These are phyloP conservation scores for Sesamia inferens DNA, from an alignment of 2,888 invertebrate genomes.

Conservation along the genomic window DNA sequence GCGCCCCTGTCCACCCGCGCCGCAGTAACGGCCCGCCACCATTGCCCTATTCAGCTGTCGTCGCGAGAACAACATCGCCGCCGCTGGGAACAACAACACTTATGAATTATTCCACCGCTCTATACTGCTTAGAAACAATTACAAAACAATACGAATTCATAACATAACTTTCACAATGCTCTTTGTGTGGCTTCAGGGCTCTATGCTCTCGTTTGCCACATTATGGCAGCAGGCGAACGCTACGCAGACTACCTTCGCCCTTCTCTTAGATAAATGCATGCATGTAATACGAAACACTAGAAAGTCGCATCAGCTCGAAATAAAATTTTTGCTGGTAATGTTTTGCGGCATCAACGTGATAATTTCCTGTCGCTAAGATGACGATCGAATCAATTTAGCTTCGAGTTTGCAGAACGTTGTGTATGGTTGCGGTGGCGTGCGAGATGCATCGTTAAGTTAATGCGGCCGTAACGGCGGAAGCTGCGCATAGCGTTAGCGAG, in stretches of 20 bases:
- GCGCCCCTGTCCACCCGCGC: slow-evolving; percentile 69
- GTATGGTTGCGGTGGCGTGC: slow-evolving; percentile 76
- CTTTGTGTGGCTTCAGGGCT: slow-evolving; percentile 79
- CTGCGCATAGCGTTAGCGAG: slow-evolving; percentile 82
- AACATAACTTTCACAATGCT: slow-evolving; percentile 83
- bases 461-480: slow-evolving; percentile 86
- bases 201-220: slow-evolving; percentile 67
- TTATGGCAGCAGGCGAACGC: slow-evolving; percentile 48
- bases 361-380: slow-evolving; percentile 84
- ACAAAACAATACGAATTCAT: slow-evolving; percentile 87
- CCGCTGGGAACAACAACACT: slow-evolving; percentile 84
- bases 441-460: slow-evolving; percentile 86
- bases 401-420: slow-evolving; percentile 73
- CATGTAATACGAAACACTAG: slow-evolving; percentile 63
- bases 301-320: slow-evolving; percentile 65
- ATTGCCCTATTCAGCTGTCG: slow-evolving; percentile 89
- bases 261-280: slow-evolving; percentile 58
- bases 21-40: slow-evolving; percentile 82
- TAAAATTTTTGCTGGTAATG: slow-evolving; percentile 68
- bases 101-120: slow-evolving; percentile 87
- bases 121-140: slow-evolving; percentile 86
- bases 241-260: slow-evolving; percentile 55
- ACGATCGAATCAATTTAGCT: slow-evolving; percentile 83
- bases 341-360: slow-evolving; percentile 74
- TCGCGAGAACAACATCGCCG: slow-evolving; percentile 81